Evolutionary conservation across 2,888 invertebrate species (phyloP), one percentile per base, ranked within the genome.

Genomic region (Uropetala carovei): DNA sequence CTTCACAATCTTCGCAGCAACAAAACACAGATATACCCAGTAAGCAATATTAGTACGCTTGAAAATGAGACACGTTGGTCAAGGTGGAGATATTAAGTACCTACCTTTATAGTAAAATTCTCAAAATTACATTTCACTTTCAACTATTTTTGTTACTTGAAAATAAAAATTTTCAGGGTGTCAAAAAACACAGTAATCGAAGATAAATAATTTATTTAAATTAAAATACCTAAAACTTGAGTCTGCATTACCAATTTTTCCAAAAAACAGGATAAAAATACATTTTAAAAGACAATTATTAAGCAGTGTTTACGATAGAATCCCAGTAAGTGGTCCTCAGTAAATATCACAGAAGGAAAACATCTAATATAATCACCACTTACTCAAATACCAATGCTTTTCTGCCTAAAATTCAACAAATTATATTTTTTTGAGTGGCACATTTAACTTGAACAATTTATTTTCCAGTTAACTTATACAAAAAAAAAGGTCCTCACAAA

Each of bases 281-380:
- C 43, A 43, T 43, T 43, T 43, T 3, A 43, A 43, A 43, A 43
- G 43, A 43, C 43, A 43, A 5, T n/a, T n/a, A n/a, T n/a, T n/a
- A n/a, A n/a, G n/a, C n/a, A n/a, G n/a, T n/a, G n/a, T n/a, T n/a
- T n/a, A n/a, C n/a, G n/a, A n/a, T n/a, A 43, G 43, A 43, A 89
- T 9, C 30, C 89, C 89, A 89, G n/a, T 64, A 64, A 89, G 64
- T 89, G 89, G 89, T 89, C 89, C 89, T 64, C 89, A 18, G 30
- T 86, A 59, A 75, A 89, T 89, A 64, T 89, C 89, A 89, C 89
- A 64, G 89, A 64, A 89, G 60, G 89, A 30, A 89, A 60, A 16
- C 5, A 8, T 30, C 56, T 83, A 43, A 43, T 43, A 43, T 43
- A 43, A 43, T 43, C 43, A 43, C 43, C 43, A 43, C 43, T 43